Conservation (phyloP, 1,140 invertebrate species). For the Orchesella cincta region DNA sequence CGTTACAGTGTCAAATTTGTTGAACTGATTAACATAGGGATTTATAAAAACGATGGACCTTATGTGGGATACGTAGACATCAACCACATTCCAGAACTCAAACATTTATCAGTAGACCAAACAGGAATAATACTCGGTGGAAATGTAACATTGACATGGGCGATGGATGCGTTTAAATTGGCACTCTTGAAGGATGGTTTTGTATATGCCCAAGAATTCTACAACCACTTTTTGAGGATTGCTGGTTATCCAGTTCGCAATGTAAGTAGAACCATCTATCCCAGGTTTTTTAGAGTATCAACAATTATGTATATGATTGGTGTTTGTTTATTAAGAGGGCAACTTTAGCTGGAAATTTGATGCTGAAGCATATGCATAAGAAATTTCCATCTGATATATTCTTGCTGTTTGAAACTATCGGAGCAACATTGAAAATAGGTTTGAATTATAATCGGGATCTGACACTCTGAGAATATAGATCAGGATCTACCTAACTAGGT, state of each 20-base stretch:
- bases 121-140: conserved; percentile 58
- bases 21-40: too few species aligned
- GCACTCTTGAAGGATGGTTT: conserved; percentile 60
- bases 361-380: conserved; percentile 59
- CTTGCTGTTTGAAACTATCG: conserved; percentile 56
- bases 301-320: conserved; percentile 52
- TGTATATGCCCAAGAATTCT: conserved; percentile 61
- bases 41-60: conserved; percentile 61
- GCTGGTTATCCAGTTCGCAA: conserved; percentile 74
- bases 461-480: too few species aligned
- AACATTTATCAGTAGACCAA: conserved; percentile 44
- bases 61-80: conserved; percentile 71
- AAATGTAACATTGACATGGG: conserved; percentile 65
- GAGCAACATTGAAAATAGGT: conserved; percentile 55
- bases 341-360: conserved; percentile 60
- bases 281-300: conserved; percentile 48
- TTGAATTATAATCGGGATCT: too few species aligned
- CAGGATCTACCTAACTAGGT: too few species aligned
- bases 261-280: conserved; percentile 56
- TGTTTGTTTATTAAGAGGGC: conserved; percentile 49
- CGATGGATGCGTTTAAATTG: conserved; percentile 65
- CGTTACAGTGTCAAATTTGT: neutral
- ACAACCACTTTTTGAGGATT: conserved; percentile 69
- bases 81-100: conserved; percentile 67
- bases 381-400: conserved; percentile 62